Conservation (phyloP, 2,797 vertebrate genomes). For the Pseudochirops cupreus region DNA sequence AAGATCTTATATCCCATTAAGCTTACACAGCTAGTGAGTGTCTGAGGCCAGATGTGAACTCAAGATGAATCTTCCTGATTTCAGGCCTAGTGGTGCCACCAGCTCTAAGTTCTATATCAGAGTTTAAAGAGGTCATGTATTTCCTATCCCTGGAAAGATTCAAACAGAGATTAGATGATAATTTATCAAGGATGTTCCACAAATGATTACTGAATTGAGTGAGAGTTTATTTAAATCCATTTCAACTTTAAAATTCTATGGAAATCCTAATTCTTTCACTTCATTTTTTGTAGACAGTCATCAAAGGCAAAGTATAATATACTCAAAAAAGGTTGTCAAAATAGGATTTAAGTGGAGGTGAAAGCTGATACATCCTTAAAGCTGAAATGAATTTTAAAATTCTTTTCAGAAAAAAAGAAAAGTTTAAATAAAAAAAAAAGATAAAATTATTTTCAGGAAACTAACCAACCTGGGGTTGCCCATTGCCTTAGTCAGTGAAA, state of each 20-base stretch:
- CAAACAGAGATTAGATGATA: conserved; percentile 13
- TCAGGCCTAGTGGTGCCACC: neutral
- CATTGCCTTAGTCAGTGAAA: conserved; percentile 66
- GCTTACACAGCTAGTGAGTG: neutral
- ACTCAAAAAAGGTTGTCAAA: conserved; percentile 48
- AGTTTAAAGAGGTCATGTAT: neutral
- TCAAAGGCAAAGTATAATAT: conserved; percentile 51
- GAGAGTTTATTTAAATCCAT: conserved; percentile 16
- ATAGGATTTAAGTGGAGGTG: conserved; percentile 47
- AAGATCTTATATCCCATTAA: too few relatives aligned
- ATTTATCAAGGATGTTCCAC: neutral
- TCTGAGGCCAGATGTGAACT: neutral
- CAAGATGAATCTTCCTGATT: neutral
- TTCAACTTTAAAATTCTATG: conserved; percentile 38
- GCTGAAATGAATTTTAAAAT: conserved; percentile 60
- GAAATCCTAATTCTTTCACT: conserved; percentile 36
- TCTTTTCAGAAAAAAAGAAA: conserved; percentile 26
- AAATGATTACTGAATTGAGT: conserved; percentile 34
- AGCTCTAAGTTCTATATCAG: neutral
- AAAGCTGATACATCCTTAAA: conserved; percentile 44
- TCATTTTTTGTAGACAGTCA: neutral
- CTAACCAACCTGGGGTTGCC: conserved; percentile 52
- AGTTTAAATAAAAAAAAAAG: neutral
- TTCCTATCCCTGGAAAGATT: conserved; percentile 21
- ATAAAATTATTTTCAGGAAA: conserved; percentile 50